phyloP scores from a whole-genome alignment of 2,797 vertebrate species.

The Melanotaenia pygmaea region DNA sequence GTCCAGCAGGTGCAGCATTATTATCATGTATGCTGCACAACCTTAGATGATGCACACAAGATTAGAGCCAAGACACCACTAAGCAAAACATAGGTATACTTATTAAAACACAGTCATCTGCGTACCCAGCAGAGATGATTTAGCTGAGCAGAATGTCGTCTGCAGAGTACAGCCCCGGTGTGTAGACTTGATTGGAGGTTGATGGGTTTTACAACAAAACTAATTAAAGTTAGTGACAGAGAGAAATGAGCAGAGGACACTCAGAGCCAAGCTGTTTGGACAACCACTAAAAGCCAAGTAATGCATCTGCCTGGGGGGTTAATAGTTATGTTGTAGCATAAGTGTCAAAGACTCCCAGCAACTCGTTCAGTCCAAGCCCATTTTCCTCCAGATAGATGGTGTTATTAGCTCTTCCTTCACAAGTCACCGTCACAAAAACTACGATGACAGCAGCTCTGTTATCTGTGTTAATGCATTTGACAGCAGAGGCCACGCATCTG shows the following conservation, averaged over 20 bases:
- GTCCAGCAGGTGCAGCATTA: no score
- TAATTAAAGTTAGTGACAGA: constrained; percentile 70
- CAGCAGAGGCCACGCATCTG: constrained; percentile 12
- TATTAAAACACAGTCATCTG: background rate
- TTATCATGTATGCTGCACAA: no score
- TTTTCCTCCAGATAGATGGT: background rate
- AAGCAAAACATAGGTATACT: no score
- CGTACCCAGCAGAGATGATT: background rate
- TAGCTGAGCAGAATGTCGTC: constrained; percentile 13
- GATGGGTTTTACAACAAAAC: constrained; percentile 62
- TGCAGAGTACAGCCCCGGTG: constrained; percentile 29
- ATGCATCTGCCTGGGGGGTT: constrained; percentile 15
- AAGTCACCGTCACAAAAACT: background rate
- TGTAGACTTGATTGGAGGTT: constrained; percentile 36
- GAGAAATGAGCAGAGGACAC: constrained; percentile 32
- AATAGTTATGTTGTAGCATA: constrained; percentile 16
- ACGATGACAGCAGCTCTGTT: constrained; percentile 2
- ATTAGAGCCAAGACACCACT: no score
- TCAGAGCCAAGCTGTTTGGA: constrained; percentile 30
- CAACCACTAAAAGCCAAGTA: constrained; percentile 63
- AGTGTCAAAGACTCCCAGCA: constrained; percentile 24
- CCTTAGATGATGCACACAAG: no score
- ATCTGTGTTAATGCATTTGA: constrained; percentile 18
- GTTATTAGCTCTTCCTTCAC: background rate
- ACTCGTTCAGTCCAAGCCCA: background rate